Conservation (phyloP, 2,888 invertebrate genomes). For the Calliphora vomitoria region DNA sequence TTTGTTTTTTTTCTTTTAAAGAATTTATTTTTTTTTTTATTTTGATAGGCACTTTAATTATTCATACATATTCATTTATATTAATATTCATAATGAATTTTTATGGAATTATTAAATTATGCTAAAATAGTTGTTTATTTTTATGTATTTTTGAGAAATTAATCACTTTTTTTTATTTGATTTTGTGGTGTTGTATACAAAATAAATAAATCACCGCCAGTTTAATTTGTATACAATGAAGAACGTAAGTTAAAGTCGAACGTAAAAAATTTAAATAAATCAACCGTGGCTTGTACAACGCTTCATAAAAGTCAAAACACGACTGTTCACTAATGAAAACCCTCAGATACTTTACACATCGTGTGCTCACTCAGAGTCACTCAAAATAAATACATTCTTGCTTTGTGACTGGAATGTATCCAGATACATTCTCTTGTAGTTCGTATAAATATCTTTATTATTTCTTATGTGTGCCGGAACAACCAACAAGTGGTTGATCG, state of each 20-base stretch:
- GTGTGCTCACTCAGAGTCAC: background rate
- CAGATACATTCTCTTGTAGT: conserved; percentile 51
- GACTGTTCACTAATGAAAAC: conserved; percentile 71
- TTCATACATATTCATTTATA: conserved; percentile 23
- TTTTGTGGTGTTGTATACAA: conserved; percentile 33
- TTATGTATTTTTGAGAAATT: conserved; percentile 11
- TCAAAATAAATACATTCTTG: conserved; percentile 8
- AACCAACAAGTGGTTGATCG: conserved; percentile 54
- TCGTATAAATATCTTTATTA: conserved; percentile 45
- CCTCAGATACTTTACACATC: conserved; percentile 68
- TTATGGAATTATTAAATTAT: conserved; percentile 1
- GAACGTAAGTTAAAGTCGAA: conserved; percentile 36
- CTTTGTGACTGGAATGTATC: conserved; percentile 57
- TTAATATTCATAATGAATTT: conserved; percentile 9
- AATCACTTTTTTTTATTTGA: background rate
- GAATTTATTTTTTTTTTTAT: background rate
- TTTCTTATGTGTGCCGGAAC: background rate
- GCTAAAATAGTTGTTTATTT: background rate
- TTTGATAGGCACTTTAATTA: background rate
- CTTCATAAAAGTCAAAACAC: conserved; percentile 69
- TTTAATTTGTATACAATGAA: conserved; percentile 26
- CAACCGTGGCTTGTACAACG: conserved; percentile 43
- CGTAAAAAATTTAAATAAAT: conserved; percentile 48
- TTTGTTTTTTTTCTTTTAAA: background rate
- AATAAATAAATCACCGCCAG: background rate